Conservation (phyloP, 1,140 invertebrate genomes). For the Nephila pilipes region DNA sequence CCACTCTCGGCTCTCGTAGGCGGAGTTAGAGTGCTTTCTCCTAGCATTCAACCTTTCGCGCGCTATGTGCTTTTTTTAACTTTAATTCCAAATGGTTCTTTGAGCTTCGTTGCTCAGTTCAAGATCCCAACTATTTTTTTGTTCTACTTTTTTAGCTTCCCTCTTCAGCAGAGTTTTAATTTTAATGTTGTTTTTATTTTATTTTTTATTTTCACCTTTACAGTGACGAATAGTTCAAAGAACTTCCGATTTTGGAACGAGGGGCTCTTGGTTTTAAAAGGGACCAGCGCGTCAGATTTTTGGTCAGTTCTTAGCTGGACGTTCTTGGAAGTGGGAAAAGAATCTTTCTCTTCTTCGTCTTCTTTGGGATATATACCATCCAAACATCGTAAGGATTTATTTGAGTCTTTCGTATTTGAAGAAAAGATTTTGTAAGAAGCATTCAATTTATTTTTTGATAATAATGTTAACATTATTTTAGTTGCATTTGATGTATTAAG, state of each 20-base stretch:
- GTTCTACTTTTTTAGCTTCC: slow-evolving; percentile 35
- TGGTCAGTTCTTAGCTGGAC: background rate
- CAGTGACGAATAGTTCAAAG: slow-evolving; percentile 23
- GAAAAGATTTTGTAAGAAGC: background rate
- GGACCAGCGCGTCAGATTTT: background rate
- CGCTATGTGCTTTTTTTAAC: slow-evolving; percentile 18
- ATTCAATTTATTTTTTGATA: background rate
- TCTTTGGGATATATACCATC: background rate
- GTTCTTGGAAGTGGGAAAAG: background rate
- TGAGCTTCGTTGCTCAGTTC: background rate
- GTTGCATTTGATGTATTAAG: too few species aligned
- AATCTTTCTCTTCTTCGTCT: background rate
- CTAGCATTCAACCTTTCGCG: background rate
- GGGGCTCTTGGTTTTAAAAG: slow-evolving; percentile 28
- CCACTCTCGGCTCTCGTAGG: slow-evolving; percentile 17
- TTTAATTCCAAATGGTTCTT: slow-evolving; percentile 16
- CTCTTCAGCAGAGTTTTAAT: slow-evolving; percentile 27
- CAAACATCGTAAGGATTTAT: background rate
- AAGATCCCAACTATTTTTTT: slow-evolving; percentile 23
- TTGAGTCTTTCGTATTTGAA: background rate
- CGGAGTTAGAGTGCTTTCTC: background rate
- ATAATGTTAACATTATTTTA: background rate
- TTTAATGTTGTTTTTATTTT: slow-evolving; percentile 32
- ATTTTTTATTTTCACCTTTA: background rate
- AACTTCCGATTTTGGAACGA: slow-evolving; percentile 44